Evolutionary conservation across 1,140 invertebrate genomes (phyloP), one percentile per base, ranked within the genome.

Genomic region (Sitophilus oryzae): DNA sequence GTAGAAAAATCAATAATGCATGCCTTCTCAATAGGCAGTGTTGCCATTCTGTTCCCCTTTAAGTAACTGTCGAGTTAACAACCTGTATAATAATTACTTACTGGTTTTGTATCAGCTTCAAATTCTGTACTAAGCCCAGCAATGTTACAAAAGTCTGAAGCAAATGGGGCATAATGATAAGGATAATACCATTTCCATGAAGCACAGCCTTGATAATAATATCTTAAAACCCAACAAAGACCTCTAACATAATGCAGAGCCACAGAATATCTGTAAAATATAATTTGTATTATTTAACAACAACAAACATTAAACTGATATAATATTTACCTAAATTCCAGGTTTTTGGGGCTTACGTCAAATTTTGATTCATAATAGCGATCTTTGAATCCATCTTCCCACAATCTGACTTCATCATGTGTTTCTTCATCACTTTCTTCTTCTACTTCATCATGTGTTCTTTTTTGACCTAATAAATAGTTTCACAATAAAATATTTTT

Each of bases 131-230:
- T 84, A 2, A 96, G 73, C 9, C 88, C 84, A 43, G 80, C 82
- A 34, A 99, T 90, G 68, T 97, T 92, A 18, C 93, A 79, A 74
- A 99, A 99, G 77, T 99, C 96, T 1, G 95, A 98, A 3, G 97
- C 96, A 78, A 99, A 99, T n/a, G 96, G 96, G 2, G 97, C 96
- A 79, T 99, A 99, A 75, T 99, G 96, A 73, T 96, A 99, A 0
- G 97, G 97, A 74, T 94, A 99, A 76, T 97, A 99, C 97, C 97
- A 99, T 73, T 96, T 93, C 97, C 97, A 99, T 2, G 93, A 97
- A 16, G 93, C 89, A 76, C 96, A 99, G 37, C 97, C 97, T 82
- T 98, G 96, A 77, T 98, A 98, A 75, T 98, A 99, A 75, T 99
- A 99, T 52, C 88, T 83, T 11, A 99, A 76, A 5, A 99, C 96